A percentile compares a stretch with the other conserved stretches of the same genome.
Evolutionary conservation across 1,140 invertebrate genomes (phyloP).

Genomic region (Meloidogyne chitwoodi): DNA sequence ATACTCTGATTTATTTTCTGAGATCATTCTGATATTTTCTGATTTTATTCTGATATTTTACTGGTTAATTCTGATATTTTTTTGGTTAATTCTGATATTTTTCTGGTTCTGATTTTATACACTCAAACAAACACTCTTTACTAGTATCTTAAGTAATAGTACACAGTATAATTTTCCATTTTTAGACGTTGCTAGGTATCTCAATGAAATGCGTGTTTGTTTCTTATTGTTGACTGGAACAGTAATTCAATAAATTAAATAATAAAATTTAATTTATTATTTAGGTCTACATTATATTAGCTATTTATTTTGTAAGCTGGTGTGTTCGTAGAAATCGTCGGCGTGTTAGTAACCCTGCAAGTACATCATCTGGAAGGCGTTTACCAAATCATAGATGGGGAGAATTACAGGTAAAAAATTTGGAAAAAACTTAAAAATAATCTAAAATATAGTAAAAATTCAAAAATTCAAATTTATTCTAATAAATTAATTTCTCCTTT

Average conservation of each 20-base stretch:
- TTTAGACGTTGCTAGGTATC: slow-evolving; percentile 40
- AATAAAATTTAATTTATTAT: slow-evolving; percentile 6
- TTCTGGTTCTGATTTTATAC: no score
- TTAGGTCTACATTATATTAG: slow-evolving; percentile 37
- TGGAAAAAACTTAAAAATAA: no score
- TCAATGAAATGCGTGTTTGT: slow-evolving; percentile 50
- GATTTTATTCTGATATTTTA: no score
- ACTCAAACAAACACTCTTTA: no score
- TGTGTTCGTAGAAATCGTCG: slow-evolving; percentile 40
- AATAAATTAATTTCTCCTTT: no score
- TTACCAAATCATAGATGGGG: slow-evolving; percentile 16
- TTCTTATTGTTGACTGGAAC: slow-evolving; percentile 39
- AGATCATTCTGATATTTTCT: no score
- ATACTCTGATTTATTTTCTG: no score
- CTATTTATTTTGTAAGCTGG: slow-evolving; percentile 33
- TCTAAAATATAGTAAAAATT: not conserved
- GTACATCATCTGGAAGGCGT: slow-evolving; percentile 3
- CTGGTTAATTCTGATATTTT: no score
- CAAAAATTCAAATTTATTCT: not conserved
- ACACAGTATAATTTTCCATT: no score
- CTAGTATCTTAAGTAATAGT: no score
- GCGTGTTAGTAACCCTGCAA: slow-evolving; percentile 17
- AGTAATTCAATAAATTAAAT: slow-evolving; percentile 3
- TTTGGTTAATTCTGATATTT: no score
- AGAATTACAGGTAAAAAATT: slow-evolving; percentile 13